Evolutionary conservation across 2,113 vertebrate species (phyloP), one percentile per base, ranked within the genome.

Genomic region (Nibea coibor): DNA sequence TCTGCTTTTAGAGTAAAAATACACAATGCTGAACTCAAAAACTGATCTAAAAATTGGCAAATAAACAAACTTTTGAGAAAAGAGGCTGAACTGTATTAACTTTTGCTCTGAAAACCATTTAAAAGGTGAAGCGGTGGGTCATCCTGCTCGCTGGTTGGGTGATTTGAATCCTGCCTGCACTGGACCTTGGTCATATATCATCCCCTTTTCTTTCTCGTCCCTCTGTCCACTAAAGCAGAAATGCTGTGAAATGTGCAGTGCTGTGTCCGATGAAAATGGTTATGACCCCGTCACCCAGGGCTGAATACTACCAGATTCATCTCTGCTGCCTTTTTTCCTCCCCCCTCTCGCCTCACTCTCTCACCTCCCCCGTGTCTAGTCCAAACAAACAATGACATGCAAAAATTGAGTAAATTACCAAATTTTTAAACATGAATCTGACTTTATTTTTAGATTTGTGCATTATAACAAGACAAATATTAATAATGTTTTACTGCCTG

Each of bases 221-320:
- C 43, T 72, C 15, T 20, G 75, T 53, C 67, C 75, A 65, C 71
- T 20, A 53, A 75, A 72, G 63, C 73, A 74, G 63, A 66, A 82
- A 81, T 54, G 4, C n/a, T 4, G 16, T 26, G 11, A 77, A 80
- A 84, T 66, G 75, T 77, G 72, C 65, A 58, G 26, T 15, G 66
- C 66, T 68, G 59, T 42, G 75, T 59, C 64, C 63, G 53, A 47
- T 24, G 31, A 81, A 65, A 75, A 39, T 28, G 14, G 31, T 63
- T 78, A 72, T 69, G 79, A 78, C 72, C 82, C 67, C 15, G 42
- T 72, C 54, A 54, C 58, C 17, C 28, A 10, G 24, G 12, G 39
- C 59, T 80, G n/a, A 64, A 79, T 16, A 35, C 57, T 7, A 24
- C 26, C 26, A 16, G 26, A 63, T 53, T n/a, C 12, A 53, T 65